Percentiles rank a stretch among this genome's conserved stretches.
These are phyloP conservation scores for Hypsibius dujardini DNA, from an alignment of 1,140 invertebrate genomes.

Conservation along the genomic window DNA sequence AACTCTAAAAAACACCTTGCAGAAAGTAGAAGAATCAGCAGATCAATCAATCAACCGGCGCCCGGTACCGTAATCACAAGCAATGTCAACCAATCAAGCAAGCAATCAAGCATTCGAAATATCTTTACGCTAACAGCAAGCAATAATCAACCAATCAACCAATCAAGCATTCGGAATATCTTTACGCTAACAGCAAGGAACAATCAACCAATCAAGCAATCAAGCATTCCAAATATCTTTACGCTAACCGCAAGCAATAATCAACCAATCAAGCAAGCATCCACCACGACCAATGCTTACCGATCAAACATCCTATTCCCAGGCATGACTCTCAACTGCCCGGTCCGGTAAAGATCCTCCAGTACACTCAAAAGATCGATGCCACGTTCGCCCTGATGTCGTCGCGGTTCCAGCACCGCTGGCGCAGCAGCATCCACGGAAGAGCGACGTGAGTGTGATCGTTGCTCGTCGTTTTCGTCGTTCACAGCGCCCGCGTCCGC, in stretches of 20 bases:
- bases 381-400: constrained; percentile 6
- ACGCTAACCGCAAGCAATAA: too few species aligned
- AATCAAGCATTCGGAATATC: neutral
- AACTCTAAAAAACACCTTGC: neutral
- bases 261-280: too few species aligned
- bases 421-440: neutral
- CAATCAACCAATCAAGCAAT: neutral
- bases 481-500: too few species aligned
- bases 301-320: neutral
- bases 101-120: neutral
- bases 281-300: too few species aligned
- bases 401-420: neutral
- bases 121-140: neutral
- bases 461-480: neutral
- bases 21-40: constrained; percentile 1
- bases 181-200: neutral
- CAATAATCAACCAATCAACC: neutral
- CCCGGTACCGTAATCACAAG: too few species aligned
- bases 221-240: neutral
- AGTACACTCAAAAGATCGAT: neutral
- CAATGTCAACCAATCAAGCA: too few species aligned
- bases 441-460: neutral
- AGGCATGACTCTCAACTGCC: constrained; percentile 2
- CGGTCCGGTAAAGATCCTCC: neutral
- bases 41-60: too few species aligned